A percentile compares a stretch with the other conserved stretches of the same genome.
phyloP scores from a whole-genome alignment of 2,888 invertebrate species.

The Sialis fuliginosa region DNA sequence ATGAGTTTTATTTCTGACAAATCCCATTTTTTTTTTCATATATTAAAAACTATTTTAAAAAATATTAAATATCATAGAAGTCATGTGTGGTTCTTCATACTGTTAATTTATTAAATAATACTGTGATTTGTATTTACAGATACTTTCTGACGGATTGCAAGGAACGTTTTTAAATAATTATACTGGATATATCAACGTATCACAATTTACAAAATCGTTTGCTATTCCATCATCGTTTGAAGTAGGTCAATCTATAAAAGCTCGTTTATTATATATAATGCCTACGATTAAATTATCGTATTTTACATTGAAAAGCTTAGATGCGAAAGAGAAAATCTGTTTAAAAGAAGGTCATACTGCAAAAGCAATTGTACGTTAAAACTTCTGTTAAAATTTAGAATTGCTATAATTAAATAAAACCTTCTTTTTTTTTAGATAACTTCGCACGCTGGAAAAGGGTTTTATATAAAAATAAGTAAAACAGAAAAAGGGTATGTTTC shows the following conservation, averaged over 20 bases:
- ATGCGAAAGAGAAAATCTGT: slow-evolving; percentile 19
- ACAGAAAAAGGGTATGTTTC: slow-evolving; percentile 19
- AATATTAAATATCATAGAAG: too few species aligned
- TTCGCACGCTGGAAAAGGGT: slow-evolving; percentile 14
- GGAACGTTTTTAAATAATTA: slow-evolving; percentile 30
- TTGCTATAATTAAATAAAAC: neutral
- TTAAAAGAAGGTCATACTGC: slow-evolving; percentile 37
- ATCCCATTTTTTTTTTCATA: too few species aligned
- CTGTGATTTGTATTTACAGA: slow-evolving; percentile 17
- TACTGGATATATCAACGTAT: slow-evolving; percentile 33
- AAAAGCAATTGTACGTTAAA: slow-evolving; percentile 30
- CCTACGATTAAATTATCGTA: slow-evolving; percentile 50
- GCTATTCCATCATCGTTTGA: slow-evolving; percentile 20
- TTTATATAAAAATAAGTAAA: slow-evolving; percentile 17
- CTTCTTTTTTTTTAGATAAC: slow-evolving; percentile 13
- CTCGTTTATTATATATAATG: slow-evolving; percentile 47
- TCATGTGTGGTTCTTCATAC: too few species aligned
- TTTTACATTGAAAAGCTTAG: slow-evolving; percentile 29
- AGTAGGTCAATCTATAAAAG: slow-evolving; percentile 31
- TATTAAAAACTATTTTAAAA: too few species aligned
- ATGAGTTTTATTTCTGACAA: too few species aligned
- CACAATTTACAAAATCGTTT: slow-evolving; percentile 23
- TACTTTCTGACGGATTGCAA: slow-evolving; percentile 32
- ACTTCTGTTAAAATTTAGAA: neutral
- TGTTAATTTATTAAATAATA: slow-evolving; percentile 1